Evolutionary conservation across 2,888 invertebrate species (phyloP).

Genomic region (Cheilosia urbana): DNA sequence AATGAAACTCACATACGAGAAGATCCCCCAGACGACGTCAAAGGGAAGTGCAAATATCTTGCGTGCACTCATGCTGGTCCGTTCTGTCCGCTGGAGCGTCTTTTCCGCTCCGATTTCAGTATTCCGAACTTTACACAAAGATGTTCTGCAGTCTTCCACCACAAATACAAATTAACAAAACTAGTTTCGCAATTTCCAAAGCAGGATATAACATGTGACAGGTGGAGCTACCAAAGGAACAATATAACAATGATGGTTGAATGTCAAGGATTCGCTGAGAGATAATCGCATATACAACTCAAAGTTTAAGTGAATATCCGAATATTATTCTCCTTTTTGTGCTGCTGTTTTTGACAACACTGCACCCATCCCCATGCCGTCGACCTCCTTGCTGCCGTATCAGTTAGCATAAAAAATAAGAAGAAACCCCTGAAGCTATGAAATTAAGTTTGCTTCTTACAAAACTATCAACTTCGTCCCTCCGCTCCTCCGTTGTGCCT

Average conservation of each 20-base stretch:
- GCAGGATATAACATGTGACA: constrained; percentile 49
- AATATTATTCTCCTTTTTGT: constrained; percentile 25
- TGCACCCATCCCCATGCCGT: not conserved
- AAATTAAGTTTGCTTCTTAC: constrained; percentile 53
- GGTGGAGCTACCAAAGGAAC: constrained; percentile 42
- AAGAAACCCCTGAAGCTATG: constrained; percentile 38
- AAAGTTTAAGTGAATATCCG: constrained; percentile 54
- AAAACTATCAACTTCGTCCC: constrained; percentile 48
- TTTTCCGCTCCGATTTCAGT: not conserved
- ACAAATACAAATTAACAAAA: constrained; percentile 24
- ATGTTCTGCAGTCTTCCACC: not conserved
- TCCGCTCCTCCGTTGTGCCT: not conserved
- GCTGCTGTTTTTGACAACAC: constrained; percentile 52
- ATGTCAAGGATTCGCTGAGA: constrained; percentile 21
- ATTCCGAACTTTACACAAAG: not conserved
- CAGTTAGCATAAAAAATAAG: not conserved
- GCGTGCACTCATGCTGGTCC: not conserved
- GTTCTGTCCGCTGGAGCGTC: not conserved
- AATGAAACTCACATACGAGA: too few relatives aligned
- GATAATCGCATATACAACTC: constrained; percentile 47
- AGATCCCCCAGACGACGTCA: not conserved
- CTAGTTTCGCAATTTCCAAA: constrained; percentile 8
- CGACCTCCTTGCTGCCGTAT: not conserved
- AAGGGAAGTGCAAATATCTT: not conserved
- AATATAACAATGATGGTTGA: constrained; percentile 46